phyloP scores from a whole-genome alignment of 1,140 invertebrate genomes.

The Delia radicum region DNA sequence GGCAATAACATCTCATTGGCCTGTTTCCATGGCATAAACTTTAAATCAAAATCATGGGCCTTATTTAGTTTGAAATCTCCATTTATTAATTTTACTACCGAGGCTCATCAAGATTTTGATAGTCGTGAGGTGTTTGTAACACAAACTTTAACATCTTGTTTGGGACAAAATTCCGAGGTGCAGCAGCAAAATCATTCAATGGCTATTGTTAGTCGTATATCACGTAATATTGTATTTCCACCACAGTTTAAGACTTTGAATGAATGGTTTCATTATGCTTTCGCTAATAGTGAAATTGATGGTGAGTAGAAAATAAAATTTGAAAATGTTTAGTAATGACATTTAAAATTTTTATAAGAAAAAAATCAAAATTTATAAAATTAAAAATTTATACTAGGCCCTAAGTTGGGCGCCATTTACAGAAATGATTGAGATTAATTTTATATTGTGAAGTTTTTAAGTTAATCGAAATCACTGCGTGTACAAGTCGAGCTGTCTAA shows the following conservation, averaged over 20 bases:
- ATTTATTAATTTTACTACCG: conserved; percentile 91
- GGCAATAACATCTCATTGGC: conserved; percentile 91
- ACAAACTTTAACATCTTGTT: conserved; percentile 83
- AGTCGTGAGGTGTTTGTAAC: conserved; percentile 67
- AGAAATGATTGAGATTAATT: too few species aligned
- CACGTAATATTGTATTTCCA: conserved; percentile 87
- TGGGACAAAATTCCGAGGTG: conserved; percentile 71
- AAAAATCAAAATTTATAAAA: too few species aligned
- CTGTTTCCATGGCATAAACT: conserved; percentile 97
- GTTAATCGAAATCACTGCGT: too few species aligned
- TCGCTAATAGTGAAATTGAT: conserved; percentile 90
- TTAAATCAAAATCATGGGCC: conserved; percentile 93
- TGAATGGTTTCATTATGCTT: conserved; percentile 97
- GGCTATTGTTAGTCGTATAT: conserved; percentile 90
- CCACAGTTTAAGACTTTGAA: conserved; percentile 91
- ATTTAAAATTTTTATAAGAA: too few species aligned
- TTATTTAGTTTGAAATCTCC: conserved; percentile 93
- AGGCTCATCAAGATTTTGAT: conserved; percentile 77
- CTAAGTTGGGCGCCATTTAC: too few species aligned
- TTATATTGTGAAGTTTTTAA: too few species aligned
- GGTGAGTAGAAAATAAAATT: conserved; percentile 65
- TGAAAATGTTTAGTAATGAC: too few species aligned
- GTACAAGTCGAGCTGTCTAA: too few species aligned
- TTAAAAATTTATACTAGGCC: too few species aligned
- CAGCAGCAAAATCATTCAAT: conserved; percentile 78